Conservation (phyloP, 2,888 invertebrate genomes). For the Thera britannica region DNA sequence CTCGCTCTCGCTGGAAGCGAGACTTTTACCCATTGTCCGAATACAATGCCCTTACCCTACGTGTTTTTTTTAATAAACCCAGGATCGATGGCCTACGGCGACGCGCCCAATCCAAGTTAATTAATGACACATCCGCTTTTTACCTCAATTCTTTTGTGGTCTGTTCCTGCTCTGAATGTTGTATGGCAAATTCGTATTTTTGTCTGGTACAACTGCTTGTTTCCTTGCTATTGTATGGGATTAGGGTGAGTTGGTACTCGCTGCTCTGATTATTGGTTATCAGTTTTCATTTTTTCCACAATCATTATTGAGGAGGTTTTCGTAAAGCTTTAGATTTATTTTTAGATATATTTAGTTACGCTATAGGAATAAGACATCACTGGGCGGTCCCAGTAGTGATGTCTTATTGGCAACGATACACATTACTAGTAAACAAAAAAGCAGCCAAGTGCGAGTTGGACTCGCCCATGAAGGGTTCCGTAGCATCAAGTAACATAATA, state of each 20-base stretch:
- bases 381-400: no score
- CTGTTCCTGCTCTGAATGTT: conserved; percentile 11
- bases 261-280: conserved; percentile 38
- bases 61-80: conserved; percentile 60
- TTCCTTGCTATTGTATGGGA: conserved; percentile 29
- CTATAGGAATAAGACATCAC: no score
- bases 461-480: no score
- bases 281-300: conserved; percentile 25
- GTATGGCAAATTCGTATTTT: conserved; percentile 18
- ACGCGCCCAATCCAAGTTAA: conserved; percentile 77
- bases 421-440: no score
- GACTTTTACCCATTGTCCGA: conserved; percentile 64
- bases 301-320: neutral
- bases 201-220: conserved; percentile 25
- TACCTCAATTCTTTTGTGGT: conserved; percentile 42
- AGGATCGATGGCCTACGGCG: conserved; percentile 76
- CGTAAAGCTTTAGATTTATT: conserved; percentile 3
- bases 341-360: neutral
- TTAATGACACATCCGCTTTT: conserved; percentile 84
- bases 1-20: conserved; percentile 59
- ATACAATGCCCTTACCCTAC: conserved; percentile 58
- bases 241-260: conserved; percentile 20
- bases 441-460: no score
- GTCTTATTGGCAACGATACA: no score
- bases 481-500: no score